Base-by-base conservation (phyloP, 2,113 vertebrate genomes). In the Nymphicus hollandicus region DNA sequence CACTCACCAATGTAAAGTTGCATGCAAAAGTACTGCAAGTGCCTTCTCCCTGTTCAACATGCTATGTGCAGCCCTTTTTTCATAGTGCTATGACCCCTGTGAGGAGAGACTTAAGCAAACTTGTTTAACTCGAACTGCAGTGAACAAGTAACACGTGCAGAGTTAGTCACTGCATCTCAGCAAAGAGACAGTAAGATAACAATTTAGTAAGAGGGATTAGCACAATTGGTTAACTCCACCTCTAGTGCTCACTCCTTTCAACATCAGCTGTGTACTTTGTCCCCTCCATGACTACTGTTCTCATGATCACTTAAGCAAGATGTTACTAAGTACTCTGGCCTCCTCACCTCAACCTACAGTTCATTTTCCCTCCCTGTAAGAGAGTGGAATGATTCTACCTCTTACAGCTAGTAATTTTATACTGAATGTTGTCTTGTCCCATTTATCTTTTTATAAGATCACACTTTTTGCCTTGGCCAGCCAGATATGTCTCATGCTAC, bases 171-270 rank as follows among this genome's bases (percentile, higher is more conserved):
- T n/a, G 58, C 63, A 58, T 19, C 86, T 89, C 55, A 72, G 77
- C 41, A 37, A 89, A 65, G 47, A 37, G 76, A 37, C 37, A 73
- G 39, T 9, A 46, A 58, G 11, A 37, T 20, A 81, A 27, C 22
- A 17, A 71, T 93, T 93, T 91, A 56, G 43, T 81, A 83, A 88
- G 71, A 73, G 46, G n/a, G 76, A 94, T 95, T 95, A 61, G 61
- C 39, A 85, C 25, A 49, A 33, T 18, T 79, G 29, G 29, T 91
- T 68, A 65, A 71, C 81, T 72, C 93, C 91, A 72, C 86, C 65
- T 96, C 56, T 27, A 39, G 9, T 7, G 50, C 47, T 92, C 33
- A 60, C 39, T 89, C 56, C 77, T 81, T 79, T 80, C 61, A 25
- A 31, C 72, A 89, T 68, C 73, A 89, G 47, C 35, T n/a, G 6